Base-by-base conservation (phyloP, 2,888 invertebrate genomes). In the Mantis religiosa region DNA sequence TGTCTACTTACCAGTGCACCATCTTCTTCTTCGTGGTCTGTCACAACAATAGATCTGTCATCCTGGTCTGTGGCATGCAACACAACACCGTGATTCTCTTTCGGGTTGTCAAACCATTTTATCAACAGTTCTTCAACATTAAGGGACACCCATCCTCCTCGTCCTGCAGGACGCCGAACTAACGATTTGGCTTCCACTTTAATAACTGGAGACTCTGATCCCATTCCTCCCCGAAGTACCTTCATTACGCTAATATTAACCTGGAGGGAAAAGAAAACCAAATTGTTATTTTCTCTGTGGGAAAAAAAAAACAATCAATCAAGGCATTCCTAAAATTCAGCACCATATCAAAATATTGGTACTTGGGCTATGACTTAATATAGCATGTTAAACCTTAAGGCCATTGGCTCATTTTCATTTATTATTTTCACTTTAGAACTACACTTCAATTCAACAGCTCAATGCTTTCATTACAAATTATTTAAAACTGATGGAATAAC, bases 61-160 rank as follows among this genome's bases (percentile, higher is more conserved):
- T 91, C 89, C 9, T 90, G 90, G 87, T 92, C 92, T 20, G 89
- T 90, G 90, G 92, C 95, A 93, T 96, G 96, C 91, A 98, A 95
- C 30, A 97, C 95, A 91, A 98, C 95, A 83, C 97, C 97, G 91
- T 96, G 95, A 92, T 96, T 97, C 91, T 96, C 96, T 89, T 96
- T 94, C 4, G 96, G 96, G 92, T 96, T 94, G 91, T 95, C 95
- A 92, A 97, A 96, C 96, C 97, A 97, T 91, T 96, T 96, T 86
- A 95, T 95, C 81, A 97, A 96, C 93, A 97, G 95, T 85, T 95
- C 95, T 84, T 96, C 96, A 12, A 97, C 94, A 91, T 97, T 97
- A 87, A 97, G 93, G 91, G 95, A 95, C 90, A 97, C 93, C 97
- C 97, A 97, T 87, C 94, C 95, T 7, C 96, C 96, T 2, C 93